These are phyloP conservation scores for Agrypnia vestita DNA, from an alignment of 1,140 invertebrate genomes.

Conservation along the genomic window DNA sequence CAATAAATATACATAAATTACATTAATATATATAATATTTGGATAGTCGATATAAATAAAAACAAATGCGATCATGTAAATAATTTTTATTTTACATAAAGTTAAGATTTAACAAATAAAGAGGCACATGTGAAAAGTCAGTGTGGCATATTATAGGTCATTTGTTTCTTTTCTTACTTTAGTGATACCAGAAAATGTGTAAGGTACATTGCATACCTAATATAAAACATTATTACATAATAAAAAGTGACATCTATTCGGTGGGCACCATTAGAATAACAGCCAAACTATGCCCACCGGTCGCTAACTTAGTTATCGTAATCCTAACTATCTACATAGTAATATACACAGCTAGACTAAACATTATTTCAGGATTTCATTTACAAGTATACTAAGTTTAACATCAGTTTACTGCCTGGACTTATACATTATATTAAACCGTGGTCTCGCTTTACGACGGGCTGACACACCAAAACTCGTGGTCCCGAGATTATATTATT, in stretches of 20 bases:
- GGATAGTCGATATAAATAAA: slow-evolving; percentile 11
- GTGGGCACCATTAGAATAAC: slow-evolving; percentile 12
- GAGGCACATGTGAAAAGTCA: slow-evolving; percentile 60
- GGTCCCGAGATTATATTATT: slow-evolving; percentile 1
- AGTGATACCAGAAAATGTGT: slow-evolving; percentile 18
- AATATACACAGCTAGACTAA: slow-evolving; percentile 1
- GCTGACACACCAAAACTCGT: background rate
- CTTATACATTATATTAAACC: background rate
- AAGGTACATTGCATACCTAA: background rate
- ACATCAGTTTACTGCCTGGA: slow-evolving; percentile 8
- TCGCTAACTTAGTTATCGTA: slow-evolving; percentile 2
- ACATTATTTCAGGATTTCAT: slow-evolving; percentile 28
- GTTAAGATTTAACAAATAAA: slow-evolving; percentile 52
- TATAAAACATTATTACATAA: slow-evolving; percentile 5
- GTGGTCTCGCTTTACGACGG: background rate
- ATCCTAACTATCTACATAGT: slow-evolving; percentile 26
- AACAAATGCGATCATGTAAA: slow-evolving; percentile 44
- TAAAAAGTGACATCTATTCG: slow-evolving; percentile 27
- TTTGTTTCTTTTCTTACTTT: slow-evolving; percentile 22
- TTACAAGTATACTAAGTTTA: background rate
- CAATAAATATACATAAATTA: too few relatives aligned
- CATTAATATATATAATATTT: too few relatives aligned
- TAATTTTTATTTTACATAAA: slow-evolving; percentile 55
- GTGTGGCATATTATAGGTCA: slow-evolving; percentile 35
- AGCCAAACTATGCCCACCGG: slow-evolving; percentile 37